Base-by-base conservation (phyloP, 2,888 invertebrate genomes). In the Sacculina carcini region DNA sequence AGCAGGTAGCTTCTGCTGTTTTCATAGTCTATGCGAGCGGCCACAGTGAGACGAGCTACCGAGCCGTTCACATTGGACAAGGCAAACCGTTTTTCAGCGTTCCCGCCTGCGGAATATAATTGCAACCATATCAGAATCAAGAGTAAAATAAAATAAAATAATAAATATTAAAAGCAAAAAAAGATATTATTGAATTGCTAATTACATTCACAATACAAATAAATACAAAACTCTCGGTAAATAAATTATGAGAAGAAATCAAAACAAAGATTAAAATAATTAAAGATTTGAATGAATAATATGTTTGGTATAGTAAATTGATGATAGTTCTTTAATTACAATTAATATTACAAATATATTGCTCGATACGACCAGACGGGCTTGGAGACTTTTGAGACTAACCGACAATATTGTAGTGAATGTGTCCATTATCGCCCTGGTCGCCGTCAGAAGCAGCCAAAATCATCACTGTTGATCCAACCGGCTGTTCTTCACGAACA, bases 361-460 rank as follows among this genome's bases (percentile, higher is more conserved):
- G n/a, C n/a, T 10, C n/a, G n/a, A 34, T 10, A 34, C 12, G 16
- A n/a, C 32, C 21, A 24, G 12, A 29, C 4, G 36, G 4, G 10
- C 28, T 2, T 36, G 14, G 24, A 16, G n/a, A 24, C 24, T 16
- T 36, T 21, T 5, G 24, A 26, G 2, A 57, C 61, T 60, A 63
- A 74, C 73, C 75, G 50, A 73, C 76, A 16, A 83, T 78, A 0
- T 71, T 67, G 58, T 82, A 82, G 59, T 79, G 78, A 53, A 82
- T 75, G 52, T 73, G 73, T 0, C 79, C 79, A 62, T 82, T 82
- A 10, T 77, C 77, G 4, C 69, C 76, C 10, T 77, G 72, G 58
- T 84, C 83, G 59, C 77, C 76, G 60, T 84, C 83, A 21, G 77
- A 64, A 0, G 81, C 83, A 57, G 73, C 69, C 12, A 83, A 62